These are phyloP conservation scores for Upupa epops DNA, from an alignment of 2,113 vertebrate genomes.

Conservation along the genomic window DNA sequence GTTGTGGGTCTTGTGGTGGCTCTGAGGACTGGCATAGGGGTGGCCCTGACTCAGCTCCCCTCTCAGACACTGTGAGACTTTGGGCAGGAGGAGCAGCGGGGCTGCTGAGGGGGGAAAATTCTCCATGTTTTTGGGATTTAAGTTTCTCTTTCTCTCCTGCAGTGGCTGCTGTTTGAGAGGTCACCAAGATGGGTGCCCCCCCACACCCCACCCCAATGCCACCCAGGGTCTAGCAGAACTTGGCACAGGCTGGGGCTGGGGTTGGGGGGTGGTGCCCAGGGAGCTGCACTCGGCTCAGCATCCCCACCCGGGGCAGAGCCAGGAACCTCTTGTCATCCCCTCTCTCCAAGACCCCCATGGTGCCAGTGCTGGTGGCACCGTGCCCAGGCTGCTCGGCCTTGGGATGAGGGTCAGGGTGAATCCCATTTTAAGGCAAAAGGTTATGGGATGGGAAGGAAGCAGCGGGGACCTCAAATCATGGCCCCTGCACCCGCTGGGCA, in stretches of 20 bases:
- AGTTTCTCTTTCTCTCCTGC: accelerated
- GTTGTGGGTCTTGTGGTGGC: background rate
- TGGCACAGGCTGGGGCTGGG: background rate
- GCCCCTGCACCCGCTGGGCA: background rate
- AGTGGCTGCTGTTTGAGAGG: background rate
- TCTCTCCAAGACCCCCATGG: background rate
- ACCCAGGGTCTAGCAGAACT: no score
- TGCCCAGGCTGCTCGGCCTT: background rate
- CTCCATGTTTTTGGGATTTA: no score
- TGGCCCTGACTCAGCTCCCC: background rate
- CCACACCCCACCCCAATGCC: no score
- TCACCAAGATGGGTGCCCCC: background rate
- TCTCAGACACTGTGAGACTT: background rate
- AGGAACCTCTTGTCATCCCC: background rate
- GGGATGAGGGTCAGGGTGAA: background rate
- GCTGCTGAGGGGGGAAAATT: no score
- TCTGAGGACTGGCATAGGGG: accelerated
- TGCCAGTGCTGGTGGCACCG: background rate
- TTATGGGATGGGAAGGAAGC: slow-evolving; percentile 41
- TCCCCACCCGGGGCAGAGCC: background rate
- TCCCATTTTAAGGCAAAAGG: slow-evolving; percentile 16
- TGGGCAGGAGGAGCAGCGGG: no score
- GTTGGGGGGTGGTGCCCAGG: background rate
- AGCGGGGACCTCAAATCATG: background rate
- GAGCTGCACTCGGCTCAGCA: background rate